Evolutionary conservation across 2,797 vertebrate genomes (phyloP).

Genomic region (Mormyrops attenuatus): DNA sequence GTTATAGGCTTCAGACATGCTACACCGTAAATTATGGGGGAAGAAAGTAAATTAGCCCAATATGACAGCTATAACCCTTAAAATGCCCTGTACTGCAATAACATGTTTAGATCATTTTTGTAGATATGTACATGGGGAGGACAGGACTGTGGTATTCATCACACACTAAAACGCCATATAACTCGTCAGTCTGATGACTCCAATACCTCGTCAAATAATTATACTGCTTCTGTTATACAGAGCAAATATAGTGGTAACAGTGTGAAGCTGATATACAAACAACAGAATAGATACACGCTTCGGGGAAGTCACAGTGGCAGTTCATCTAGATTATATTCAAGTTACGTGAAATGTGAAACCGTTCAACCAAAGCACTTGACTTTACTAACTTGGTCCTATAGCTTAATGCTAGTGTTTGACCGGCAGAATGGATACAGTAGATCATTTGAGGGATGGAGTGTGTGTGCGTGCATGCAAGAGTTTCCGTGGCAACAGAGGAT

Average conservation of each 20-base stretch:
- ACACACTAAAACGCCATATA: background rate
- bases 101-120: background rate
- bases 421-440: background rate
- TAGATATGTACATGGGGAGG: background rate
- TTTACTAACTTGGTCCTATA: background rate
- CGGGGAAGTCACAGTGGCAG: background rate
- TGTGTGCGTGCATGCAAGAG: background rate
- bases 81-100: background rate
- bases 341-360: background rate
- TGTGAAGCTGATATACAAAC: slow-evolving; percentile 11
- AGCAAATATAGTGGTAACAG: background rate
- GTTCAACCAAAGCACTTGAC: background rate
- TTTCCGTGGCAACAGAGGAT: background rate
- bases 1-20: slow-evolving; percentile 9
- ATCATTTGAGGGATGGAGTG: background rate
- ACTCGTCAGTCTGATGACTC: background rate
- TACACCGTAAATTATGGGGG: background rate
- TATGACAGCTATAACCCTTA: background rate
- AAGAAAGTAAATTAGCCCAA: background rate
- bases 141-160: slow-evolving; percentile 6
- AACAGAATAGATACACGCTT: background rate
- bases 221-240: background rate
- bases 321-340: background rate
- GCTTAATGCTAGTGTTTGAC: background rate
- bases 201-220: slow-evolving; percentile 14